Base-by-base conservation (phyloP, 1,140 invertebrate genomes). In the Lordiphosa clarofinis region DNA sequence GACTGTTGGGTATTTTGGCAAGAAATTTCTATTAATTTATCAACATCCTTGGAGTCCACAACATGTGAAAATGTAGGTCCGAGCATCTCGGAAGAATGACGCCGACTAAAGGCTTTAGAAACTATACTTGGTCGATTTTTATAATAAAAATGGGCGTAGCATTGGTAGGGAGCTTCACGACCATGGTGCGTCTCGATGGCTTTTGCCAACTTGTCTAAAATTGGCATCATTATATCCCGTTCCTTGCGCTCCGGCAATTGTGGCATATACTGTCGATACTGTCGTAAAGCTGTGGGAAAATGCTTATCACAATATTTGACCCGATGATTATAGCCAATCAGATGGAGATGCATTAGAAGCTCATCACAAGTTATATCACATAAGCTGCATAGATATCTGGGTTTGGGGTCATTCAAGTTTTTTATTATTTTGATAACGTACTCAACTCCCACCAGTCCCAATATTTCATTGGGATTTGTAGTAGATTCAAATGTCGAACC, bases 281-380 rank as follows among this genome's bases (percentile, higher is more conserved):
- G 78, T 4, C 74, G 53, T 31, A 88, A 53, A 1, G 74, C 74
- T 8, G 87, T 86, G 1, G 86, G 87, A 57, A 86, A 88, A 46
- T 88, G 87, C 46, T 86, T 82, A 56, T 87, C 87, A 4, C 76
- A 87, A 62, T 71, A 88, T 50, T 88, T 88, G 3, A 78, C 40
- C 3, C 78, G 78, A 37, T 88, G 87, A 35, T 67, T 81, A 11
- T 84, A 81, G 4, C 82, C 73, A 8, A 76, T 10, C 36, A 88
- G 52, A 63, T 88, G 87, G 10, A 65, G 67, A 43, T 88, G 82
- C 87, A 88, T 88, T 2, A 50, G 31, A 8, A 58, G 19, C 8
- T 79, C 74, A 50, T 70, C 50, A 2, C 64, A 13, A 0, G 46
- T 56, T 1, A 88, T 67, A n/a, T 78, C 68, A 55, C 87, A 88